These are phyloP conservation scores for Echeneis naucrates DNA, from an alignment of 2,797 vertebrate species.

Conservation along the genomic window DNA sequence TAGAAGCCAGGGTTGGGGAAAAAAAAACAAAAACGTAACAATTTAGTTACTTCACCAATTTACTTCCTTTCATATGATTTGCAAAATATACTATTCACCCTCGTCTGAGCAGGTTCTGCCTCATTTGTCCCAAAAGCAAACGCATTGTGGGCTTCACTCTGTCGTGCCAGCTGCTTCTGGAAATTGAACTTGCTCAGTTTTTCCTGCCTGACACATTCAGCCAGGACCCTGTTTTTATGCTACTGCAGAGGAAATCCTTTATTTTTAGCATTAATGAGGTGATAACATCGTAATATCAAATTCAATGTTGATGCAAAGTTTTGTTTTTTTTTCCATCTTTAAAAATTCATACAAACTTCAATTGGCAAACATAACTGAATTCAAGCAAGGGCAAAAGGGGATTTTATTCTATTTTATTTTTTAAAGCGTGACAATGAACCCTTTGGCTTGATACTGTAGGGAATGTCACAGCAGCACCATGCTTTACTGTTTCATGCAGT, in stretches of 20 bases:
- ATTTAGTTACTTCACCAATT: slow-evolving; percentile 72
- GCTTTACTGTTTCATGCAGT: slow-evolving; percentile 49
- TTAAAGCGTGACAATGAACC: slow-evolving; percentile 30
- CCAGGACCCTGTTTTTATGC: no score
- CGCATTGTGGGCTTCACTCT: slow-evolving; percentile 17
- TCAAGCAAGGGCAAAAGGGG: slow-evolving; percentile 8
- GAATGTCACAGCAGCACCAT: slow-evolving; percentile 38
- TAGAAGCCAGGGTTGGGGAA: slow-evolving; percentile 61
- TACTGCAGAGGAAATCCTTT: slow-evolving; percentile 17
- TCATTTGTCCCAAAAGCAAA: slow-evolving; percentile 39
- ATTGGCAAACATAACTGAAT: slow-evolving; percentile 30
- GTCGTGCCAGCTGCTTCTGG: neutral
- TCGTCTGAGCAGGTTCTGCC: slow-evolving; percentile 23
- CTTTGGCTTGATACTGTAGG: slow-evolving; percentile 26
- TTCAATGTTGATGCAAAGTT: slow-evolving; percentile 17
- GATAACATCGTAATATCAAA: slow-evolving; percentile 27
- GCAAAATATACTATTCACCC: slow-evolving; percentile 23
- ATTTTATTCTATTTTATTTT: neutral
- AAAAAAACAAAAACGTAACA: slow-evolving; percentile 45
- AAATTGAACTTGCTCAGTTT: slow-evolving; percentile 20
- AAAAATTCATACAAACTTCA: slow-evolving; percentile 45
- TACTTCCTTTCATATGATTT: slow-evolving; percentile 56
- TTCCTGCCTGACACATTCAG: slow-evolving; percentile 4
- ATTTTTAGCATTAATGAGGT: slow-evolving; percentile 46
- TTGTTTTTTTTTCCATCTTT: slow-evolving; percentile 26